Evolutionary conservation across 2,888 invertebrate species (phyloP).

Genomic region (Tenodera sinensis): DNA sequence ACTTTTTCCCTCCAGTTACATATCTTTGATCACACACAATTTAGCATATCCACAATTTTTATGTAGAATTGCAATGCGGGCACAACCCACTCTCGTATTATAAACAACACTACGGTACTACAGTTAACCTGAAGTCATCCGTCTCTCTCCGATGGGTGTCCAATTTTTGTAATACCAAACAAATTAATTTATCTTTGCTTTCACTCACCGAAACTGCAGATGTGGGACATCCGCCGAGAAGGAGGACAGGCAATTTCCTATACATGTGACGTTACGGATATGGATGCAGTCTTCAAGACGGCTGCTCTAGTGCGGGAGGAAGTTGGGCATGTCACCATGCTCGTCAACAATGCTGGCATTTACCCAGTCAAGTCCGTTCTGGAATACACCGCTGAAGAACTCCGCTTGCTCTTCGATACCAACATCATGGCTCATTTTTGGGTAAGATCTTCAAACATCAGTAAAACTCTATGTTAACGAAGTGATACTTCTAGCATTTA

Average conservation of each 20-base stretch:
- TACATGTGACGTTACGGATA: constrained; percentile 42
- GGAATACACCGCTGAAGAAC: constrained; percentile 38
- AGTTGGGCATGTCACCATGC: constrained; percentile 41
- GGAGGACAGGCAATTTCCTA: constrained; percentile 33
- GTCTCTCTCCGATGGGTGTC: too few relatives aligned
- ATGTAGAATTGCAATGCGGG: too few relatives aligned
- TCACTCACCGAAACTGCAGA: not conserved
- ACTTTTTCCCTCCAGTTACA: too few relatives aligned
- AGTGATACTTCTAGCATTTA: too few relatives aligned
- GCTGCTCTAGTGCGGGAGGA: constrained; percentile 36
- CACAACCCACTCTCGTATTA: too few relatives aligned
- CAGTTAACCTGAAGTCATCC: too few relatives aligned
- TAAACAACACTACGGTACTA: too few relatives aligned
- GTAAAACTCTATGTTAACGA: too few relatives aligned
- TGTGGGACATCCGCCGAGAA: constrained; percentile 30
- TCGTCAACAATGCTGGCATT: constrained; percentile 45
- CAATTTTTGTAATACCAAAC: too few relatives aligned
- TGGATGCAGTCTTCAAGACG: constrained; percentile 37
- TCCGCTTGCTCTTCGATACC: constrained; percentile 40
- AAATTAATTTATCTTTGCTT: too few relatives aligned
- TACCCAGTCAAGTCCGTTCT: constrained; percentile 41
- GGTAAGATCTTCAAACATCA: constrained; percentile 28
- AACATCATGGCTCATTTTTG: constrained; percentile 44
- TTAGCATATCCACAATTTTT: too few relatives aligned
- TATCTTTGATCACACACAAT: too few relatives aligned